Conservation (phyloP, 2,113 vertebrate genomes). For the Ranitomeya variabilis region DNA sequence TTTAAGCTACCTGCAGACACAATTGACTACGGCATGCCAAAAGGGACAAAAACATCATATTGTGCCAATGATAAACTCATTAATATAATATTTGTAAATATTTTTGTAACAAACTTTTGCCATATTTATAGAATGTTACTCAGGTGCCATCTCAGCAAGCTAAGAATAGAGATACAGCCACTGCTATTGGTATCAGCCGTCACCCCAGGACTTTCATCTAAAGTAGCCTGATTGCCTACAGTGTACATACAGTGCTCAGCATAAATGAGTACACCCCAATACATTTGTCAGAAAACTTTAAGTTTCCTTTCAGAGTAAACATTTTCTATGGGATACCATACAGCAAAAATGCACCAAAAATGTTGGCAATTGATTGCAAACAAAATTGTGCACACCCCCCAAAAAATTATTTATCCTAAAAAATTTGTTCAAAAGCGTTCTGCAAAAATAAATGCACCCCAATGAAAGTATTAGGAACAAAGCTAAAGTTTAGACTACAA, state of each 20-base stretch:
- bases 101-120: constrained; percentile 4
- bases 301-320: too few species aligned
- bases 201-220: constrained; percentile 38
- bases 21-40: background rate
- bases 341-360: too few species aligned
- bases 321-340: too few species aligned
- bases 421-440: too few species aligned
- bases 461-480: too few species aligned
- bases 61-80: background rate
- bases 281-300: too few species aligned
- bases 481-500: too few species aligned
- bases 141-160: constrained; percentile 53
- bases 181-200: constrained; percentile 51
- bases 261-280: too few species aligned
- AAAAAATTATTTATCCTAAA: too few species aligned
- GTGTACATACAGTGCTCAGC: background rate
- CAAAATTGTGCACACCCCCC: too few species aligned
- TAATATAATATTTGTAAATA: constrained; percentile 1
- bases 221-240: constrained; percentile 16
- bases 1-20: background rate
- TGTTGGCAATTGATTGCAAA: too few species aligned
- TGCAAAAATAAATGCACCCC: too few species aligned
- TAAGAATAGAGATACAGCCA: constrained; percentile 52
- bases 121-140: constrained; percentile 42
- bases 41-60: background rate